Evolutionary conservation across 2,113 vertebrate genomes (phyloP), one percentile per base, ranked within the genome.

Genomic region (Pseudonaja textilis): DNA sequence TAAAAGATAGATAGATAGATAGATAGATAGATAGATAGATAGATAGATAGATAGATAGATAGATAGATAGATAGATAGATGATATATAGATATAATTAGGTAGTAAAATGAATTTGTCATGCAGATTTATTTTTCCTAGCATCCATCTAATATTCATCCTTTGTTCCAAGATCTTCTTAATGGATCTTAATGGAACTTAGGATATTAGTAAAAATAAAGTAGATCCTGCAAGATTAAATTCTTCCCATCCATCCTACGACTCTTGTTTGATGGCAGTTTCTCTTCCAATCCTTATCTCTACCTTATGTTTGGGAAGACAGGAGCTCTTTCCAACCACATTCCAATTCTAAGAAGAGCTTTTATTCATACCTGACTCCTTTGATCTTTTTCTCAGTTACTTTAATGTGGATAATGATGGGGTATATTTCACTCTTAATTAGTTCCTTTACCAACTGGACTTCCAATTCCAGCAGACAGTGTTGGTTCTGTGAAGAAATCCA

Each of bases 391-490:
- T 98, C 97, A 0, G 97, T 98, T 96, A 98, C 97, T 95, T 98
- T 97, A 0, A 98, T 96, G 0, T 98, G 97, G 96, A 98, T 97
- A 96, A 98, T n/a, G 0, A 98, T 98, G 93, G 98, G 97, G 95
- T 98, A 98, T 96, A 98, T 97, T 91, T 98, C 98, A 10, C 91
- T 96, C 91, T 94, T 97, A 92, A 98, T 98, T 96, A 98, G 97
- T 89, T 98, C 96, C 91, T 95, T 97, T 95, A 98, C 97, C 9
- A 97, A 95, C 94, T 96, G 96, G 18, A 94, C 93, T 5, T 97
- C 97, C 95, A 98, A 94, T 86, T 98, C 97, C 93, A 98, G n/a
- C 94, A 98, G 95, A 88, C 98, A 98, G 95, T 98, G 98, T 96
- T 98, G 98, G 96, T 98, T 95, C 97, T 97, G 95, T 1, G 95